A percentile compares a stretch with the other conserved stretches of the same genome.
These are phyloP conservation scores for Bufo bufo DNA, from an alignment of 2,113 vertebrate genomes.

Conservation along the genomic window DNA sequence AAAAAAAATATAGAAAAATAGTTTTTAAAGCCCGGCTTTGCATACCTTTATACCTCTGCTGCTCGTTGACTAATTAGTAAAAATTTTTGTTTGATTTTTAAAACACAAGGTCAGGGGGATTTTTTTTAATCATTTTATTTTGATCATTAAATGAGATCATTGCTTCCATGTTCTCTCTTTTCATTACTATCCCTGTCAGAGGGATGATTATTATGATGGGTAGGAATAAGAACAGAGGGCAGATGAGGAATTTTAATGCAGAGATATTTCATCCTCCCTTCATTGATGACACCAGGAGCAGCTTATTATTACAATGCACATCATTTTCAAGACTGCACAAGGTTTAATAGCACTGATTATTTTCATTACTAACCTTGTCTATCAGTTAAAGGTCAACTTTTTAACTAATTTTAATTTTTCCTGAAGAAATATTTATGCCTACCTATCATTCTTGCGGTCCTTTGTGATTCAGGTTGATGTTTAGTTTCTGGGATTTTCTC, in stretches of 20 bases:
- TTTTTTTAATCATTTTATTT: constrained; percentile 1
- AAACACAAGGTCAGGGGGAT: constrained; percentile 39
- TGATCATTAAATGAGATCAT: constrained; percentile 49
- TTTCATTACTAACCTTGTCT: constrained; percentile 7
- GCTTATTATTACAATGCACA: constrained; percentile 4
- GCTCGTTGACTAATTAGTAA: constrained; percentile 32
- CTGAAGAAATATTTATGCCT: constrained; percentile 34
- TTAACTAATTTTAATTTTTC: constrained; percentile 2
- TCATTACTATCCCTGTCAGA: constrained; percentile 44
- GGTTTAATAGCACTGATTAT: constrained; percentile 34
- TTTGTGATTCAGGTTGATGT: constrained; percentile 16
- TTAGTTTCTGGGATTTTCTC: constrained; percentile 42
- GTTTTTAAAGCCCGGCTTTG: not conserved
- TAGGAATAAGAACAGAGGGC: constrained; percentile 42
- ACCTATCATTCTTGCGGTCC: constrained; percentile 10
- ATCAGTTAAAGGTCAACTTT: constrained; percentile 29
- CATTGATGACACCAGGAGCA: not conserved
- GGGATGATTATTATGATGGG: constrained; percentile 40
- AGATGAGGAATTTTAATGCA: constrained; percentile 39
- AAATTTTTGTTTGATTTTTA: constrained; percentile 7
- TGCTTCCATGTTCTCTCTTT: constrained; percentile 41
- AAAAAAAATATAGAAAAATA: not conserved
- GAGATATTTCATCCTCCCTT: constrained; percentile 22
- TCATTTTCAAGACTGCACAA: constrained; percentile 27
- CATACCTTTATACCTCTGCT: constrained; percentile 4